phyloP scores from a whole-genome alignment of 2,113 vertebrate species.

The Notarius lentiginosus region DNA sequence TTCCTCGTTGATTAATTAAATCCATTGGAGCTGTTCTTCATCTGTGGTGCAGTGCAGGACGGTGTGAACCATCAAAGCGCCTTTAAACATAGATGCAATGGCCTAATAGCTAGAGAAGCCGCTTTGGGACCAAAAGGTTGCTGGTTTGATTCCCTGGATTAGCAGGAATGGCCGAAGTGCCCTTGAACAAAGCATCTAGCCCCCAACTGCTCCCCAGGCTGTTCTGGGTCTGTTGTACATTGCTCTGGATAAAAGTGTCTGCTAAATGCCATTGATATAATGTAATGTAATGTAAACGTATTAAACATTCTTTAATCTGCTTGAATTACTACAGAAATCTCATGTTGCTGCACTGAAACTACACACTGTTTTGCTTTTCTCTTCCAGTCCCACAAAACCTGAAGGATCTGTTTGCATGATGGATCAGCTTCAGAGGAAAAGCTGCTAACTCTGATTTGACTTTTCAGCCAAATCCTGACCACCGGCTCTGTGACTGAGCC shows the following conservation, averaged over 20 bases:
- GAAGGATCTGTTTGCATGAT: constrained; percentile 18
- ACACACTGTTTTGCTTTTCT: not conserved
- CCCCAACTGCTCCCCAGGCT: too few species aligned
- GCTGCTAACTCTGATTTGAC: constrained; percentile 33
- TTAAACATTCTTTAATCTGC: constrained; percentile 8
- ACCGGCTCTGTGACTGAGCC: constrained; percentile 21
- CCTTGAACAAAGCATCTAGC: too few species aligned
- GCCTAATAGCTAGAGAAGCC: too few species aligned
- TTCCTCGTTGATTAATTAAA: constrained; percentile 57
- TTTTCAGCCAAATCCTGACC: constrained; percentile 26
- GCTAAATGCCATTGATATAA: too few species aligned
- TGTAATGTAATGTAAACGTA: too few species aligned
- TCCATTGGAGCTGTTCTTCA: not conserved
- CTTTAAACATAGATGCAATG: not conserved
- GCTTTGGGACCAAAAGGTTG: too few species aligned
- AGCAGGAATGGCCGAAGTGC: too few species aligned
- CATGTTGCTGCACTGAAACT: not conserved
- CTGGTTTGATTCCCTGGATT: too few species aligned
- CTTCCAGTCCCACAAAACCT: not conserved
- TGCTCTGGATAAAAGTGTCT: too few species aligned
- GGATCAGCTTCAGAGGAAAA: constrained; percentile 34
- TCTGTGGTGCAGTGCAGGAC: not conserved
- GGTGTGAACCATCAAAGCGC: constrained; percentile 15
- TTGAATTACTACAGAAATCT: not conserved
- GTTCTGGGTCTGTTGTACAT: too few species aligned